Base-by-base conservation (phyloP, 2,113 vertebrate species). In the Potamarius usumacintae region DNA sequence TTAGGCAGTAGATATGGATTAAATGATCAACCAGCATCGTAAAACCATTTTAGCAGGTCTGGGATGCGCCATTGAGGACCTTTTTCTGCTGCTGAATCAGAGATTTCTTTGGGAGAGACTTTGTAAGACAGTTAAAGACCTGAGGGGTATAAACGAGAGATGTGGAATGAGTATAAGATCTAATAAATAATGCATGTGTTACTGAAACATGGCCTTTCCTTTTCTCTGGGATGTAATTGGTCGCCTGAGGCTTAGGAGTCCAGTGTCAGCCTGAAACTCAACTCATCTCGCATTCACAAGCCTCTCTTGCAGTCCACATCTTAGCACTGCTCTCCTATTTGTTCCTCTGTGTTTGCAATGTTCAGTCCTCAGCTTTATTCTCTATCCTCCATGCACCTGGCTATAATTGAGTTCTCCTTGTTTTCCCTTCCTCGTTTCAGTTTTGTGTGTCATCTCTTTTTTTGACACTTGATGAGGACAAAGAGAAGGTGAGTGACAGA, bases 211-310 rank as follows among this genome's bases (percentile, higher is more conserved):
- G 86, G 83, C 85, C 83, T 87, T 89, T 85, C 85, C 69, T 82
- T 89, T 91, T 96, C 95, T 95, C 92, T 60, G 63, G 53, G 74
- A 82, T 78, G 83, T 90, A 90, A 90, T 89, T 90, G 90, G 79
- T 85, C 15, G 90, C 90, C 90, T 83, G 83, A 86, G 50, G 88
- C 53, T 81, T 80, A 79, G 62, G 60, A 72, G 83, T 90, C 71
- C 83, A 82, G 42, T 83, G 83, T 80, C 85, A 67, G 83, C 10
- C 78, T 57, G 72, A 85, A 82, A 62, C 17, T 42, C 10, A 42
- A 62, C 67, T 83, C 79, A 85, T 85, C 69, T 87, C 58, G 34
- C 71, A 88, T 85, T 87, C 65, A 67, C 74, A 74, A 84, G 71
- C 79, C 69, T 74, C 63, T 82, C 65, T 79, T 4, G 18, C 48